Evolutionary conservation across 2,113 vertebrate genomes (phyloP).

Genomic region (Sturnus vulgaris): DNA sequence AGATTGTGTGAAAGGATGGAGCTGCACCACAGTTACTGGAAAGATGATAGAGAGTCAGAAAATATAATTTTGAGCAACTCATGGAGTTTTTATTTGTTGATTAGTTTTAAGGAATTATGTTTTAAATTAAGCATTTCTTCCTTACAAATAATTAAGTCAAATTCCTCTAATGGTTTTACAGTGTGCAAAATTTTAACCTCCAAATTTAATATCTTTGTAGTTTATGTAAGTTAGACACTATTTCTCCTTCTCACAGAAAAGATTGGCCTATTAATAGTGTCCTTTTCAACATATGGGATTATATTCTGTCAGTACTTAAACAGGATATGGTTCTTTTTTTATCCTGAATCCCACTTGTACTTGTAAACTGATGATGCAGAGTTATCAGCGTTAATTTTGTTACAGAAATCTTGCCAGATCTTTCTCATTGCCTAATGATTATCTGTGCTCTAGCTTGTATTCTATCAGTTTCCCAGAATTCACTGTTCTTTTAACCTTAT

Average conservation of each 20-base stretch:
- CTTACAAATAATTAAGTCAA: neutral
- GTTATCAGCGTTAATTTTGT: conserved; percentile 51
- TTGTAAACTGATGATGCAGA: conserved; percentile 57
- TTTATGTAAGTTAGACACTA: neutral
- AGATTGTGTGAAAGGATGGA: neutral
- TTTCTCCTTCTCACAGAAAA: neutral
- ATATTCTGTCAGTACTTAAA: conserved; percentile 40
- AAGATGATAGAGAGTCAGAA: neutral
- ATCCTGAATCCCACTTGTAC: conserved; percentile 47
- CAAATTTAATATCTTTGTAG: neutral
- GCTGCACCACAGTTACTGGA: neutral
- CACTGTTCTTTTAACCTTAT: conserved; percentile 43
- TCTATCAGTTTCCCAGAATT: conserved; percentile 49
- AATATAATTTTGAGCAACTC: neutral
- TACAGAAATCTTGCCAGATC: conserved; percentile 54
- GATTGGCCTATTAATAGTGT: conserved; percentile 47
- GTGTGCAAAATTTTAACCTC: neutral
- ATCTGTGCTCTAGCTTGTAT: conserved; percentile 31
- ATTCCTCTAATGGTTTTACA: neutral
- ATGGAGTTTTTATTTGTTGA: neutral
- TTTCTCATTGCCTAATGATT: conserved; percentile 41
- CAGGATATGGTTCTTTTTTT: conserved; percentile 51
- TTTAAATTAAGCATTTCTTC: neutral
- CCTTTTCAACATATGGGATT: conserved; percentile 41
- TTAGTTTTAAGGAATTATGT: neutral